Conservation (phyloP, 2,888 invertebrate genomes). For the Ecliptopera silaceata region DNA sequence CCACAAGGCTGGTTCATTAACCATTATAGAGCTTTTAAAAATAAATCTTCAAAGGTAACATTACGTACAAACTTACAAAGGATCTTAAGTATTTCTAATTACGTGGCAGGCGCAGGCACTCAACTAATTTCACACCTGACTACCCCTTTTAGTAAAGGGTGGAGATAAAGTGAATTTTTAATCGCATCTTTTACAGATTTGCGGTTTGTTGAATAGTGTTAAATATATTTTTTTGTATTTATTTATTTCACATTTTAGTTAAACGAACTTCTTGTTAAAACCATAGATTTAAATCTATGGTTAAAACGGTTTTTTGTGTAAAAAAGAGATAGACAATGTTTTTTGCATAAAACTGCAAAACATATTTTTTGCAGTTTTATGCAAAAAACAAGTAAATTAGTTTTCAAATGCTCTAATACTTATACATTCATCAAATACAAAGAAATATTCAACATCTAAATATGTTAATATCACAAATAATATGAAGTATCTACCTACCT, state of each 20-base stretch:
- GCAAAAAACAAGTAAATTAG: too few relatives aligned
- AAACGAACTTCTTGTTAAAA: too few relatives aligned
- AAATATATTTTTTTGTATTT: neutral
- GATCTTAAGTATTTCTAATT: constrained; percentile 49
- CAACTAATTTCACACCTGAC: constrained; percentile 64
- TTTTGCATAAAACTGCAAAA: too few relatives aligned
- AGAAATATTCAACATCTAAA: too few relatives aligned
- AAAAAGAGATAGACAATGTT: too few relatives aligned
- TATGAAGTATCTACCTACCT: too few relatives aligned
- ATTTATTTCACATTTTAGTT: constrained; percentile 3
- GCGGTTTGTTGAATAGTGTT: constrained; percentile 25
- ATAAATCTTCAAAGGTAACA: constrained; percentile 49
- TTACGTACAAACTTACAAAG: constrained; percentile 40
- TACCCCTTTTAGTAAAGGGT: constrained; percentile 49
- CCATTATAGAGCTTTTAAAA: constrained; percentile 31
- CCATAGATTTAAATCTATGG: too few relatives aligned
- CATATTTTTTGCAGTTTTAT: too few relatives aligned
- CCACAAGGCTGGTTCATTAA: constrained; percentile 7
- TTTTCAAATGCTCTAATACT: too few relatives aligned
- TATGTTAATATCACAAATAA: too few relatives aligned
- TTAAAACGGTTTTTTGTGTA: too few relatives aligned
- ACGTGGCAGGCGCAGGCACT: constrained; percentile 61
- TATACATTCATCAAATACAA: too few relatives aligned
- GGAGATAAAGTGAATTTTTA: constrained; percentile 52
- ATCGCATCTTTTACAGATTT: constrained; percentile 38